Percentiles rank a stretch among this genome's conserved stretches.
phyloP scores from a whole-genome alignment of 2,888 invertebrate genomes.

The Emesis russula region DNA sequence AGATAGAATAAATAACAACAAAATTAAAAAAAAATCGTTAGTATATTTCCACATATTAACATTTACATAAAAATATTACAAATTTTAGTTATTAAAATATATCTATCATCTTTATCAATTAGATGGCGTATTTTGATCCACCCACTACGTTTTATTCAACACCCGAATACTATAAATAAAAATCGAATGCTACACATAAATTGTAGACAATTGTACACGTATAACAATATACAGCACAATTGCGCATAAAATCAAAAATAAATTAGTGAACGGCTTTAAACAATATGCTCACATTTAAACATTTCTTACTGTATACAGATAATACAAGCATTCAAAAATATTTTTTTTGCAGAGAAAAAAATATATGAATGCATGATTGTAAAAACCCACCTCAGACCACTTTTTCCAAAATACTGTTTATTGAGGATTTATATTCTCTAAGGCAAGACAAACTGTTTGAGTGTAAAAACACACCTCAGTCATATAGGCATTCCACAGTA shows the following conservation, averaged over 20 bases:
- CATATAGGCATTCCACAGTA: too few species aligned
- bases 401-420: background rate
- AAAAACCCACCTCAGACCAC: slow-evolving; percentile 12
- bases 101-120: background rate
- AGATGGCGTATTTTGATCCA: background rate
- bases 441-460: background rate
- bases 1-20: slow-evolving; percentile 63
- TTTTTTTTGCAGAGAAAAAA: too few species aligned
- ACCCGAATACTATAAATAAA: background rate
- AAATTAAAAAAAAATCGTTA: slow-evolving; percentile 77
- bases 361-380: background rate
- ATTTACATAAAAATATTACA: slow-evolving; percentile 90
- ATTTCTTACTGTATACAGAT: too few species aligned
- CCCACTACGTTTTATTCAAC: background rate
- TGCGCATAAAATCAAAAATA: too few species aligned
- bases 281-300: too few species aligned
- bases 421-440: background rate
- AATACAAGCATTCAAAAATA: too few species aligned
- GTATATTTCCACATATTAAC: slow-evolving; percentile 89
- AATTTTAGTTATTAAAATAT: background rate
- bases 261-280: too few species aligned
- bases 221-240: too few species aligned
- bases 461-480: background rate
- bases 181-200: too few species aligned
- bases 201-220: too few species aligned